These are phyloP conservation scores for Chaitophorus viminalis DNA, from an alignment of 2,888 invertebrate genomes.

Conservation along the genomic window DNA sequence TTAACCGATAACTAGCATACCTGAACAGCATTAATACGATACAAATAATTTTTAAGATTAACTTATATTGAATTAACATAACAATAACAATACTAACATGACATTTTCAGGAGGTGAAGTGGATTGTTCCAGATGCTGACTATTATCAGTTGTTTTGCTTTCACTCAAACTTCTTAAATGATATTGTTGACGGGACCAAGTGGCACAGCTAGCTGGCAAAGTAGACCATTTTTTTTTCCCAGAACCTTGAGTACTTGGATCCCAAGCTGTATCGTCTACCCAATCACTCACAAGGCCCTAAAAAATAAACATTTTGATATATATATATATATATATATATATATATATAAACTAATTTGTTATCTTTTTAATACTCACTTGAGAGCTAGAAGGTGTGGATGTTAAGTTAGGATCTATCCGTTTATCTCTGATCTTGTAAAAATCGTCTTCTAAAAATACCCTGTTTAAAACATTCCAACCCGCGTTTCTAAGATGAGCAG, in stretches of 20 bases:
- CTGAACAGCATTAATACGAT: constrained; percentile 34
- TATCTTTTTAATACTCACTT: constrained; percentile 21
- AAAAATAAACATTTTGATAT: not conserved
- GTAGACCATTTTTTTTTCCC: constrained; percentile 65
- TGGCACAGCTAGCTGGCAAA: constrained; percentile 64
- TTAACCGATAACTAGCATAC: constrained; percentile 55
- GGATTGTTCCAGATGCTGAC: constrained; percentile 7
- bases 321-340: too few species aligned
- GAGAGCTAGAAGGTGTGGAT: constrained; percentile 56
- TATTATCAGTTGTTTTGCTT: constrained; percentile 65
- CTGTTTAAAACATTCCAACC: constrained; percentile 53
- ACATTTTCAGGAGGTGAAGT: constrained; percentile 53
- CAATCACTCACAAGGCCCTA: constrained; percentile 57
- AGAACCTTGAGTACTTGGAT: constrained; percentile 53
- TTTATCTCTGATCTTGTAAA: constrained; percentile 55
- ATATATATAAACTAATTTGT: not conserved
- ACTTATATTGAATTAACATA: not conserved
- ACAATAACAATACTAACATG: constrained; percentile 32
- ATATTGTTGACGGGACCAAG: constrained; percentile 55
- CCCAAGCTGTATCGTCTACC: constrained; percentile 60
- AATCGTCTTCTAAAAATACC: constrained; percentile 43
- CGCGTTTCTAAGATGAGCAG: constrained; percentile 69
- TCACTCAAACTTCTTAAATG: constrained; percentile 66
- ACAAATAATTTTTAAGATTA: not conserved
- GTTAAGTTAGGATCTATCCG: constrained; percentile 24